Conservation (phyloP, 1,140 invertebrate species). For the Ruditapes philippinarum region DNA sequence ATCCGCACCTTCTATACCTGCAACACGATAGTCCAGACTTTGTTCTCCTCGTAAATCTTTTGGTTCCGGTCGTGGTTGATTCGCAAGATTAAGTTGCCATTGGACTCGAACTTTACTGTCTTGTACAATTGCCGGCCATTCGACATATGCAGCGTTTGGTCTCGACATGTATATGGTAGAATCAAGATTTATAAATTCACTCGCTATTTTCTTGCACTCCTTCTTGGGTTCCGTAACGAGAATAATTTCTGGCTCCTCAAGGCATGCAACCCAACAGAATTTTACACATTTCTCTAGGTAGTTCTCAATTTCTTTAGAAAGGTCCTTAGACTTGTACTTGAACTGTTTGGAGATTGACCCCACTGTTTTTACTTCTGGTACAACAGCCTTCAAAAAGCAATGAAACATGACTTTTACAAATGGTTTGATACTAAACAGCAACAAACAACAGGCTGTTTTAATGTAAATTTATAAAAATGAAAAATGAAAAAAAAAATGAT, state of each 20-base stretch:
- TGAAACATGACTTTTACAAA: neutral
- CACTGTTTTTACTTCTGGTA: neutral
- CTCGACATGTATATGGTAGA: neutral
- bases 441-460: no score
- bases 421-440: no score
- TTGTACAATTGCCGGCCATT: constrained; percentile 54
- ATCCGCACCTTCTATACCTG: neutral
- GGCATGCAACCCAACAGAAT: constrained; percentile 43
- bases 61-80: neutral
- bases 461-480: no score
- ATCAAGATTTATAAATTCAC: constrained; percentile 7
- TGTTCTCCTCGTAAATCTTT: neutral
- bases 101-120: neutral
- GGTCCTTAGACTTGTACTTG: neutral
- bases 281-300: constrained; percentile 53
- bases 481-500: no score
- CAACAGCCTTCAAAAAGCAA: neutral
- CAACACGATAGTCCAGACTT: neutral
- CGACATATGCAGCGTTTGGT: neutral
- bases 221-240: constrained; percentile 17
- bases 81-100: neutral
- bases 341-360: neutral
- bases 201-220: constrained; percentile 25
- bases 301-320: neutral
- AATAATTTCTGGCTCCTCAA: neutral